A percentile compares a stretch with the other conserved stretches of the same genome.
These are phyloP conservation scores for Macrobrachium nipponense DNA, from an alignment of 1,140 invertebrate genomes.

Conservation along the genomic window DNA sequence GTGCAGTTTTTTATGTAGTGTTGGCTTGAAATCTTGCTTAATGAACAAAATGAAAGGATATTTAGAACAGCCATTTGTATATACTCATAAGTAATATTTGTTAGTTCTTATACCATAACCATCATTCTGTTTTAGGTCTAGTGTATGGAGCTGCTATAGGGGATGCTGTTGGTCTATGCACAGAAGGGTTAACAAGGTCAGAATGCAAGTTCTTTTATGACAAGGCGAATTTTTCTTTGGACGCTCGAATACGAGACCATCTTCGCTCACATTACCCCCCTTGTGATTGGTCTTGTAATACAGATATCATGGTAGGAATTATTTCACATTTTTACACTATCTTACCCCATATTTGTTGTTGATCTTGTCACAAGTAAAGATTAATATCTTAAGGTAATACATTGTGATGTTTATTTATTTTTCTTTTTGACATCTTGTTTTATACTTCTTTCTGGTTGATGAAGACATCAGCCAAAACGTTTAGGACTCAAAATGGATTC, in stretches of 20 bases:
- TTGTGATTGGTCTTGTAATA: conserved; percentile 52
- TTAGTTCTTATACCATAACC: not conserved
- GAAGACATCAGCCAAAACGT: no score
- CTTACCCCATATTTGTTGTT: not conserved
- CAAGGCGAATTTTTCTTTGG: conserved; percentile 32
- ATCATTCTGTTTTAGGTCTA: conserved; percentile 26
- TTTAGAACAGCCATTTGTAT: no score
- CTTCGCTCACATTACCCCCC: conserved; percentile 46
- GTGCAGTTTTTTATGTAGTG: no score
- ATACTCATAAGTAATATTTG: not conserved
- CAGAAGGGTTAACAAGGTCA: conserved; percentile 35
- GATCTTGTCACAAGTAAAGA: not conserved
- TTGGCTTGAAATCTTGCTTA: no score
- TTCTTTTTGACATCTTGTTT: no score
- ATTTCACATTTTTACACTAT: not conserved
- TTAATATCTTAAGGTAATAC: no score
- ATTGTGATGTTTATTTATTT: no score
- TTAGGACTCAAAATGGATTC: no score
- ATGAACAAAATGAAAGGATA: no score
- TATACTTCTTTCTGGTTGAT: no score
- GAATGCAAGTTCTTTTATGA: conserved; percentile 53
- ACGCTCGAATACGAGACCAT: conserved; percentile 43
- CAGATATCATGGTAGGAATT: conserved; percentile 52
- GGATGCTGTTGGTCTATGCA: conserved; percentile 53
- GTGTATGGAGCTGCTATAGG: conserved; percentile 51